A percentile compares a stretch with the other conserved stretches of the same genome.
Evolutionary conservation across 1,140 invertebrate species (phyloP).

Genomic region (Leptestheria dahalacensis): DNA sequence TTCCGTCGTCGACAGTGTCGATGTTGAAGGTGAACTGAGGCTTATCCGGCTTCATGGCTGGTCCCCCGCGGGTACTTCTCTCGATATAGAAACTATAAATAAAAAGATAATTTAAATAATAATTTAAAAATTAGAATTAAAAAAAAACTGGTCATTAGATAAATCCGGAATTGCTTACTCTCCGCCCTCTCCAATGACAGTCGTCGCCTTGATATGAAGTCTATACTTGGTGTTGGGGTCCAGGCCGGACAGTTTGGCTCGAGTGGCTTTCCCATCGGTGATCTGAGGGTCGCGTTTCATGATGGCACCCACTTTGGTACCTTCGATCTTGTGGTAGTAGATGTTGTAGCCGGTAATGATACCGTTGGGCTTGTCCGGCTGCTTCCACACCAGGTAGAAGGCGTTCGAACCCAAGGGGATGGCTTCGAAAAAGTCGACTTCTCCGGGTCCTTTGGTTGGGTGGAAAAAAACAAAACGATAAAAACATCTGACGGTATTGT

Average conservation of each 20-base stretch:
- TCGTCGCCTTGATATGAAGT: constrained; percentile 63
- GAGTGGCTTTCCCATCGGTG: constrained; percentile 49
- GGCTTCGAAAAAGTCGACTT: constrained; percentile 64
- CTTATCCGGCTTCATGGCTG: constrained; percentile 45
- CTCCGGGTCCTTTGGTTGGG: constrained; percentile 50
- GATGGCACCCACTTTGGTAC: constrained; percentile 44
- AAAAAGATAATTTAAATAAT: constrained; percentile 6
- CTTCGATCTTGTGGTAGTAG: constrained; percentile 66
- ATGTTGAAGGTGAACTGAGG: constrained; percentile 58
- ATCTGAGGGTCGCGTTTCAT: constrained; percentile 60
- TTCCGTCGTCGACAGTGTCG: constrained; percentile 51
- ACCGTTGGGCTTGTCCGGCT: constrained; percentile 84
- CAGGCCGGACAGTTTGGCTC: constrained; percentile 69
- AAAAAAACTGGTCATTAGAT: too few species aligned
- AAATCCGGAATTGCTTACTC: constrained; percentile 35
- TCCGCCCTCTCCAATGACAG: constrained; percentile 64
- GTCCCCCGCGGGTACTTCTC: constrained; percentile 42
- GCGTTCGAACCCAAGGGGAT: constrained; percentile 75
- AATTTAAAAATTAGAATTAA: too few species aligned
- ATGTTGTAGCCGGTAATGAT: constrained; percentile 82
- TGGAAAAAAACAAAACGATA: neutral
- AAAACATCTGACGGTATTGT: too few species aligned
- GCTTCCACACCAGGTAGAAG: constrained; percentile 76
- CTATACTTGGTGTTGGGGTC: constrained; percentile 69
- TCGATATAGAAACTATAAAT: constrained; percentile 56